These are phyloP conservation scores for Drosophila tripunctata DNA, from an alignment of 2,888 invertebrate genomes.

Conservation along the genomic window DNA sequence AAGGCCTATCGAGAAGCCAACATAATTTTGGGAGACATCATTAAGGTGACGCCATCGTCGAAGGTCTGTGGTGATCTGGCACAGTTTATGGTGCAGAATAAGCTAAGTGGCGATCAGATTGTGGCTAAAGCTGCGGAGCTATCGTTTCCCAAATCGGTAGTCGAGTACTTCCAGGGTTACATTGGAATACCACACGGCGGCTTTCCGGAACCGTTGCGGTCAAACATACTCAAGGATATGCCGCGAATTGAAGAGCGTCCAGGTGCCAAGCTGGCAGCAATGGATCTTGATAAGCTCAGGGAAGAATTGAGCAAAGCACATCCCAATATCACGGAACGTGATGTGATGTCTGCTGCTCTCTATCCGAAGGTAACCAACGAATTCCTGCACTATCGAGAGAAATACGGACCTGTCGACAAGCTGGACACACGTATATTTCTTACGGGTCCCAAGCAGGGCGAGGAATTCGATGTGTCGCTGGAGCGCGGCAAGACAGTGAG, in stretches of 20 bases:
- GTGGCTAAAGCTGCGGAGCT: slow-evolving; percentile 95
- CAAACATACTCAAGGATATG: slow-evolving; percentile 90
- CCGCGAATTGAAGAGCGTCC: slow-evolving; percentile 95
- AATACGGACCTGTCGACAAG: slow-evolving; percentile 97
- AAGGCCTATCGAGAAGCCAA: slow-evolving; percentile 97
- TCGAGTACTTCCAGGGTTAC: slow-evolving; percentile 97
- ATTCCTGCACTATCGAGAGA: slow-evolving; percentile 92
- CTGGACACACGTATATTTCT: slow-evolving; percentile 97
- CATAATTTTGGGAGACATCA: slow-evolving; percentile 96
- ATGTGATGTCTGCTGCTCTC: slow-evolving; percentile 98
- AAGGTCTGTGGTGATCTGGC: slow-evolving; percentile 99
- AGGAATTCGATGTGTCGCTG: slow-evolving; percentile 94
- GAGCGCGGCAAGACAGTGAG: slow-evolving; percentile 98
- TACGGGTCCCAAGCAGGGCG: slow-evolving; percentile 95
- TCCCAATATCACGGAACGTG: slow-evolving; percentile 88
- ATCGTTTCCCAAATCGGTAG: slow-evolving; percentile 98
- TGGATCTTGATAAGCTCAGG: slow-evolving; percentile 94
- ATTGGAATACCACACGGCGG: slow-evolving; percentile 98
- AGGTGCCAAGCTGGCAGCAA: slow-evolving; percentile 91
- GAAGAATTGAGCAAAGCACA: slow-evolving; percentile 90
- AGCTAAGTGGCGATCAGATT: slow-evolving; percentile 93
- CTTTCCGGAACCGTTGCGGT: slow-evolving; percentile 98
- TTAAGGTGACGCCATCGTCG: slow-evolving; percentile 99
- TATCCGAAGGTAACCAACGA: slow-evolving; percentile 98
- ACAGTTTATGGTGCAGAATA: slow-evolving; percentile 99